Evolutionary conservation across 2,797 vertebrate genomes (phyloP).

Genomic region (Coregonus ussuriensis): DNA sequence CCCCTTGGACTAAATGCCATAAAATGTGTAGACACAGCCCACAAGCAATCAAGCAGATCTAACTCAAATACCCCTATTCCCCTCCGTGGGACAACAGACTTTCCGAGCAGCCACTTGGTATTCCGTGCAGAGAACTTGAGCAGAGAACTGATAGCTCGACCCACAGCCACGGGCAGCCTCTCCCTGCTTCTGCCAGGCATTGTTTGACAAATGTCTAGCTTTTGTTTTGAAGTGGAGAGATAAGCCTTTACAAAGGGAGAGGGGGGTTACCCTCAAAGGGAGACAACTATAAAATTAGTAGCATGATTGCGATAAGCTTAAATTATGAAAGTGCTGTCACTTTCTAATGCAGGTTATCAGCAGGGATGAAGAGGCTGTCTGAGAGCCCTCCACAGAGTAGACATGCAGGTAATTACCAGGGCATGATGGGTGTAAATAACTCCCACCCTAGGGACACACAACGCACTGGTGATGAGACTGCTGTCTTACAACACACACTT

Average conservation of each 20-base stretch:
- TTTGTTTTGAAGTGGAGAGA: constrained; percentile 74
- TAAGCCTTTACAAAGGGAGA: constrained; percentile 49
- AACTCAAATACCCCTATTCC: constrained; percentile 78
- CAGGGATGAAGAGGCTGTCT: constrained; percentile 36
- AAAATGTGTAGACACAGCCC: constrained; percentile 55
- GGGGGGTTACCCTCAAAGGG: constrained; percentile 60
- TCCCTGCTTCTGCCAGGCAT: constrained; percentile 53
- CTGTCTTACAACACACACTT: constrained; percentile 14
- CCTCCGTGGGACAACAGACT: constrained; percentile 66
- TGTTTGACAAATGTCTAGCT: constrained; percentile 51
- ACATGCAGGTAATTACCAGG: constrained; percentile 73
- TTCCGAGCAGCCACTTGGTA: constrained; percentile 75
- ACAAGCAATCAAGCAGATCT: constrained; percentile 71
- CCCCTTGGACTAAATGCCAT: constrained; percentile 19
- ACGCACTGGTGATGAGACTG: background rate
- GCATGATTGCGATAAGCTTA: constrained; percentile 52
- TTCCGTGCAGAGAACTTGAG: constrained; percentile 68
- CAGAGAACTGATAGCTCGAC: constrained; percentile 50
- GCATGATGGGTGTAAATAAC: constrained; percentile 68
- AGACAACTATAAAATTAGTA: constrained; percentile 60
- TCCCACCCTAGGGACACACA: constrained; percentile 9
- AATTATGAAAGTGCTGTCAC: constrained; percentile 46
- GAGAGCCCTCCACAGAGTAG: constrained; percentile 40
- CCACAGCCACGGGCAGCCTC: constrained; percentile 53
- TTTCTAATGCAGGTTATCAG: constrained; percentile 60